A percentile compares a stretch with the other conserved stretches of the same genome.
Conservation (phyloP, 2,888 invertebrate genomes). For the Conops quadrifasciatus region DNA sequence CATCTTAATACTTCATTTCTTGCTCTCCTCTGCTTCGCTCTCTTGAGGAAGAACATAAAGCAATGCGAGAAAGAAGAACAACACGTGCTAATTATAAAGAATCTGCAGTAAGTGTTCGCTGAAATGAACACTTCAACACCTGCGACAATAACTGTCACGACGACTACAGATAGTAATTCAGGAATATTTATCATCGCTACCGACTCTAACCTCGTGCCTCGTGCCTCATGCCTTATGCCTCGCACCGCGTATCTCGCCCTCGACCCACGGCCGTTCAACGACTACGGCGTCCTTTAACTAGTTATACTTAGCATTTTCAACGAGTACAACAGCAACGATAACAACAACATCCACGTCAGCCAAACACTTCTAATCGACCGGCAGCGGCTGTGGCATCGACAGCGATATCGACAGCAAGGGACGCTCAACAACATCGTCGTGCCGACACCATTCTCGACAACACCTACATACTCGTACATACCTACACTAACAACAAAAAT, state of each 20-base stretch:
- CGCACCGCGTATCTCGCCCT: no score
- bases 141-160: constrained; percentile 3
- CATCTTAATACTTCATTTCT: no score
- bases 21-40: background rate
- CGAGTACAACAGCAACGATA: background rate
- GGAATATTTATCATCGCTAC: background rate
- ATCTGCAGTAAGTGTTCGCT: constrained; percentile 12
- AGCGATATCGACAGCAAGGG: background rate
- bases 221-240: background rate
- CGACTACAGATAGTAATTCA: background rate
- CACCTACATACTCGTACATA: background rate
- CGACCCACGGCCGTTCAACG: no score
- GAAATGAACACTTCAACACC: constrained; percentile 27
- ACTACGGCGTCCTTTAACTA: background rate
- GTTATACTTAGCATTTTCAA: no score
- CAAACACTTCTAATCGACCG: no score
- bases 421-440: background rate
- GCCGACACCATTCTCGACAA: background rate
- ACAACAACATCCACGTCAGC: no score
- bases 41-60: background rate
- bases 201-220: no score
- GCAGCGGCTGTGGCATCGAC: background rate
- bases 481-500: background rate
- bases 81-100: constrained; percentile 13
- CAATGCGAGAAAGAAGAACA: background rate